Percentiles rank a stretch among this genome's conserved stretches.
These are phyloP conservation scores for Channa striata DNA, from an alignment of 2,797 vertebrate species.

Conservation along the genomic window DNA sequence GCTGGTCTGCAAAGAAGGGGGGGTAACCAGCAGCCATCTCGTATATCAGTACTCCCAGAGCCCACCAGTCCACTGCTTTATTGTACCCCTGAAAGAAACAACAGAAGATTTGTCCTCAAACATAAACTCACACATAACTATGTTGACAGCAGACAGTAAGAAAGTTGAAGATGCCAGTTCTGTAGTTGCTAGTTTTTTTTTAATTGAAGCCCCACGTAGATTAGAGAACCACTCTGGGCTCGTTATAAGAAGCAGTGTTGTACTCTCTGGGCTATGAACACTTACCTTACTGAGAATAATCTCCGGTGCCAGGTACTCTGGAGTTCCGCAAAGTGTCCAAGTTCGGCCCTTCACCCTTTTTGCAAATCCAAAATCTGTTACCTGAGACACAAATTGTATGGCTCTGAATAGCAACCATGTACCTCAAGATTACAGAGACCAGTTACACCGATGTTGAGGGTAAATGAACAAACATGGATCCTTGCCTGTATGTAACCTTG, in stretches of 20 bases:
- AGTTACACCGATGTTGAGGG: not conserved
- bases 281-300: conserved; percentile 95
- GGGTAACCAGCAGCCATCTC: conserved; percentile 99
- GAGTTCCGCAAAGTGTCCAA: conserved; percentile 95
- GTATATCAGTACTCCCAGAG: conserved; percentile 94
- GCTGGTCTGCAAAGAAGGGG: conserved; percentile 96
- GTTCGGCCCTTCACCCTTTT: conserved; percentile 96
- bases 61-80: conserved; percentile 98
- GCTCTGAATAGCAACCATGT: not conserved
- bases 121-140: not conserved
- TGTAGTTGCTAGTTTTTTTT: not conserved
- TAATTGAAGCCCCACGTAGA: not conserved
- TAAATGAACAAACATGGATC: not conserved
- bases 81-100: conserved; percentile 89
- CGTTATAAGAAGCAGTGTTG: not conserved
- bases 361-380: conserved; percentile 97
- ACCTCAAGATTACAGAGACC: not conserved
- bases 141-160: not conserved
- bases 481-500: conserved; percentile 93
- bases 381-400: conserved; percentile 74
- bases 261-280: not conserved
- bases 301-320: conserved; percentile 94
- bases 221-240: not conserved
- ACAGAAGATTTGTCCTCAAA: conserved; percentile 10
- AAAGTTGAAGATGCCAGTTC: not conserved